These are phyloP conservation scores for Aphelenchoides fujianensis DNA, from an alignment of 1,140 invertebrate species.

Conservation along the genomic window DNA sequence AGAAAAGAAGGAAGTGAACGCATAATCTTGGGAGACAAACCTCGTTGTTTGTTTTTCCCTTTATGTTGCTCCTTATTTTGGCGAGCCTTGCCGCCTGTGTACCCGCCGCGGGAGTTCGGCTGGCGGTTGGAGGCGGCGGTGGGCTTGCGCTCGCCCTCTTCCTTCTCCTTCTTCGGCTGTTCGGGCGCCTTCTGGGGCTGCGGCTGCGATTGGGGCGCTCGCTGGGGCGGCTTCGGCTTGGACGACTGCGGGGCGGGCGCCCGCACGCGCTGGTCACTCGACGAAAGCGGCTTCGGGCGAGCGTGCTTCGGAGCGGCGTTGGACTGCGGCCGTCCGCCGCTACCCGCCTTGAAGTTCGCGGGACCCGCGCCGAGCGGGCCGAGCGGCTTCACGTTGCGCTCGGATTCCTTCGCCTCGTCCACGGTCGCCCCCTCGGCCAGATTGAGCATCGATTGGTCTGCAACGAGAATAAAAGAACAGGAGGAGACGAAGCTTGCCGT, in stretches of 20 bases:
- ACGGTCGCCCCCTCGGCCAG: not conserved
- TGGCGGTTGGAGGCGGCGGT: not conserved
- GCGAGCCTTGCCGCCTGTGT: not conserved
- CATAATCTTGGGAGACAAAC: not conserved
- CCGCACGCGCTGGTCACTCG: not conserved
- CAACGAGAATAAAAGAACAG: too few species aligned
- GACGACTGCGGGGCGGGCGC: not conserved
- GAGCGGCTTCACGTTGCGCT: not conserved
- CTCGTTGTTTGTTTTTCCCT: slow-evolving; percentile 1
- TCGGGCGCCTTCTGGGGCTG: not conserved
- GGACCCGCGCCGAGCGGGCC: not conserved
- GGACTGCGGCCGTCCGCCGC: not conserved
- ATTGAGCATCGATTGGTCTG: not conserved
- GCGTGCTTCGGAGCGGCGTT: not conserved
- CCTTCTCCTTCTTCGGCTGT: too few species aligned
- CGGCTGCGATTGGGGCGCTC: not conserved
- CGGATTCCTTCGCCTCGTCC: not conserved
- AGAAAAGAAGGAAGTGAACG: not conserved
- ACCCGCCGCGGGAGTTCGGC: not conserved
- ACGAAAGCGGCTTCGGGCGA: not conserved
- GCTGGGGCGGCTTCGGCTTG: not conserved
- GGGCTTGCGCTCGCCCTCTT: not conserved
- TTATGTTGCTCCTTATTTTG: not conserved
- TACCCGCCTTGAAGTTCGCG: not conserved
- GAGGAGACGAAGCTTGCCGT: too few species aligned